A percentile compares a stretch with the other conserved stretches of the same genome.
These are phyloP conservation scores for Cheirogaleus major DNA, from an alignment of 2,797 vertebrate species.

Conservation along the genomic window DNA sequence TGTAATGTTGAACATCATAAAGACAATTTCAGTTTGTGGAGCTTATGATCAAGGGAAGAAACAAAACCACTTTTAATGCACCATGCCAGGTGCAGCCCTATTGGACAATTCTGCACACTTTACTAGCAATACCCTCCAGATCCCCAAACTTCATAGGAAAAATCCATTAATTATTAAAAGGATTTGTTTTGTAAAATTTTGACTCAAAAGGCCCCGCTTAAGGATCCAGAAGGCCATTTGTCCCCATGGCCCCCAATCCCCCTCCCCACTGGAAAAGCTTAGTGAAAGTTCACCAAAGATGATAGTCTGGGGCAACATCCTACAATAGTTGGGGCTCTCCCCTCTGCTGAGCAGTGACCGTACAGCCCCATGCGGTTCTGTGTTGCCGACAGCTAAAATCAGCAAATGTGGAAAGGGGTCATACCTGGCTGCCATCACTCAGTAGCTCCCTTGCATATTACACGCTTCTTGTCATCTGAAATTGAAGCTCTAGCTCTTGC, in stretches of 20 bases:
- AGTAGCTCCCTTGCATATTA: not conserved
- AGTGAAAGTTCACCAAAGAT: not conserved
- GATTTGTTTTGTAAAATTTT: too few species aligned
- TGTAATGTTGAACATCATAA: not conserved
- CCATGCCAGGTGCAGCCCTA: not conserved
- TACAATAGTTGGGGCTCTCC: not conserved
- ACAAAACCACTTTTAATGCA: too few species aligned
- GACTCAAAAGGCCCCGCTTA: too few species aligned
- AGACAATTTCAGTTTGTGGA: not conserved
- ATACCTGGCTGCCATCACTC: not conserved
- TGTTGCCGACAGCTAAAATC: not conserved
- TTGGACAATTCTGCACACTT: not conserved
- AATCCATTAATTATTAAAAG: too few species aligned
- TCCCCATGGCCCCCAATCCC: too few species aligned
- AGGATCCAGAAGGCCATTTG: too few species aligned
- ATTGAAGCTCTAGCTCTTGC: not conserved
- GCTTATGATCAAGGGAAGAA: not conserved
- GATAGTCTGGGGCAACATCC: not conserved
- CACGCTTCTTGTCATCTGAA: not conserved
- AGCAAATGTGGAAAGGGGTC: not conserved
- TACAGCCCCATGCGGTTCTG: rapidly evolving
- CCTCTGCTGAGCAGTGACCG: not conserved
- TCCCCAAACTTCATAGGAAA: too few species aligned
- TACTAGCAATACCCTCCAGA: not conserved
- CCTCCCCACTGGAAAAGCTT: not conserved